Percentiles rank a stretch among this genome's conserved stretches.
Evolutionary conservation across 1,140 invertebrate species (phyloP).

Genomic region (Ceratosolen solmsi): DNA sequence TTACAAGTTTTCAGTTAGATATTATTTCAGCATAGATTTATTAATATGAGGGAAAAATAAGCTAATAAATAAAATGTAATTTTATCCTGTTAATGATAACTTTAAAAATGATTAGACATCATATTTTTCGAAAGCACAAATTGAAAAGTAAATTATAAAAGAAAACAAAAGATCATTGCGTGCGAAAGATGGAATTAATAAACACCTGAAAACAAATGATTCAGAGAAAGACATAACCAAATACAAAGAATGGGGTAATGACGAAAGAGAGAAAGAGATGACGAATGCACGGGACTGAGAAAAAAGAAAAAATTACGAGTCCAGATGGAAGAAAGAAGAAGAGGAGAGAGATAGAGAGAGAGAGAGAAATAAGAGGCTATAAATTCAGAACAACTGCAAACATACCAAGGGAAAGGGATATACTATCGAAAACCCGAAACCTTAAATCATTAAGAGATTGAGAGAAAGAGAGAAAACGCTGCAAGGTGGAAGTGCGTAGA

Average conservation of each 20-base stretch:
- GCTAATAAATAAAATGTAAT: not conserved
- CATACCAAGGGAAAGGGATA: conserved; percentile 50
- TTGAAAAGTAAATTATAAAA: not conserved
- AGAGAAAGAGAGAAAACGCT: conserved; percentile 52
- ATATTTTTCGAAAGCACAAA: conserved; percentile 6
- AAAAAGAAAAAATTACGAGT: not conserved
- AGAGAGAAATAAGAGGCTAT: conserved; percentile 59
- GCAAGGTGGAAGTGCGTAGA: conserved; percentile 53
- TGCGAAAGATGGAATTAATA: conserved; percentile 31
- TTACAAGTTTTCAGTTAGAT: too few relatives aligned
- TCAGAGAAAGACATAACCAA: conserved; percentile 42
- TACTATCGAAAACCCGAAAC: conserved; percentile 66
- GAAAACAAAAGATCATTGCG: conserved; percentile 1
- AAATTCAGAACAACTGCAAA: conserved; percentile 69
- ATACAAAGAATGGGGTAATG: not conserved
- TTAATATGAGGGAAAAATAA: too few relatives aligned
- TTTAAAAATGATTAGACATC: not conserved
- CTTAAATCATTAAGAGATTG: conserved; percentile 66
- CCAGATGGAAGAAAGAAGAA: not conserved
- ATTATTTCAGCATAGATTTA: too few relatives aligned
- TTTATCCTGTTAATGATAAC: not conserved
- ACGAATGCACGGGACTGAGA: not conserved
- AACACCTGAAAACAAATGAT: conserved; percentile 47
- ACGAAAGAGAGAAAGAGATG: conserved; percentile 4
- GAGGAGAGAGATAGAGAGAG: not conserved